phyloP scores from a whole-genome alignment of 2,888 invertebrate genomes.

The Pollenia griseotomentosa region DNA sequence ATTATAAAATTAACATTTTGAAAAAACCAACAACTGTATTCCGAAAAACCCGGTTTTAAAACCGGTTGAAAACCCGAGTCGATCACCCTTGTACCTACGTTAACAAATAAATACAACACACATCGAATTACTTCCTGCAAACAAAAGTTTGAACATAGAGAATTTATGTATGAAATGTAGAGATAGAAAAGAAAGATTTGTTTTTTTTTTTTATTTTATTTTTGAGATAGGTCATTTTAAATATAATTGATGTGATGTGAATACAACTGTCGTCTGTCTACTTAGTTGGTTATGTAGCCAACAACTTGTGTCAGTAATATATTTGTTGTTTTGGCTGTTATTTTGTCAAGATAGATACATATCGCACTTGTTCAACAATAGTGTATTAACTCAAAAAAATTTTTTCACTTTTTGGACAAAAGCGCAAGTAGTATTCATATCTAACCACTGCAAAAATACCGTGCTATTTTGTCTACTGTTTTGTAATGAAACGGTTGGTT shows the following conservation, averaged over 20 bases:
- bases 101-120: not conserved
- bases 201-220: not conserved
- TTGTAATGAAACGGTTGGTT: too few relatives aligned
- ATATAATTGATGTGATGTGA: slow-evolving; percentile 33
- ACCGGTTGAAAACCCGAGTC: too few relatives aligned
- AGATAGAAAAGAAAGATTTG: too few relatives aligned
- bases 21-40: too few relatives aligned
- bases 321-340: not conserved
- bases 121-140: not conserved
- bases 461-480: too few relatives aligned
- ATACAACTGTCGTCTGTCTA: not conserved
- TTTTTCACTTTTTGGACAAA: too few relatives aligned
- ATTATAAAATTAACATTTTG: too few relatives aligned
- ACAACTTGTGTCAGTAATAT: slow-evolving; percentile 10
- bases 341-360: slow-evolving; percentile 3
- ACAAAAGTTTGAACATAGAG: slow-evolving; percentile 30
- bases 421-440: too few relatives aligned
- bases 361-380: too few relatives aligned
- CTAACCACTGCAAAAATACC: too few relatives aligned
- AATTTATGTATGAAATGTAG: slow-evolving; percentile 1
- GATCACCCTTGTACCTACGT: not conserved
- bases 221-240: slow-evolving; percentile 17
- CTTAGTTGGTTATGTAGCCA: not conserved
- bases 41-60: too few relatives aligned
- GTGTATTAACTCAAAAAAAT: too few relatives aligned